Conservation (phyloP, 2,113 vertebrate species). For the Mirza zaza region DNA sequence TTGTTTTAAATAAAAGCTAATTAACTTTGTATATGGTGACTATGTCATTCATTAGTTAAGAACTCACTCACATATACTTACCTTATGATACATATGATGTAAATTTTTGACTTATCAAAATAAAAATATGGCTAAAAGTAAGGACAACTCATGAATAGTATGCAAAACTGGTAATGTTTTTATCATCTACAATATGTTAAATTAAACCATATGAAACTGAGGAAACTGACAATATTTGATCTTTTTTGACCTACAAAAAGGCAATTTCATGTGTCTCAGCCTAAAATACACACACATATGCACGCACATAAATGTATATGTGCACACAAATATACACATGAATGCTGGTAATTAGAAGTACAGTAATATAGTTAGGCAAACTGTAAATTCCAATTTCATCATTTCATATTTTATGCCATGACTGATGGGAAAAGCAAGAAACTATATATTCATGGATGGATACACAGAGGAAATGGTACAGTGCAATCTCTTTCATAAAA, state of each 20-base stretch:
- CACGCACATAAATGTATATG: neutral
- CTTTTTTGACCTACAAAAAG: neutral
- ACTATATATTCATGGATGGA: neutral
- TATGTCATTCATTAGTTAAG: neutral
- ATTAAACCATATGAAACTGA: neutral
- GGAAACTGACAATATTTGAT: neutral
- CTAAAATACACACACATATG: neutral
- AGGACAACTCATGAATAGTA: neutral
- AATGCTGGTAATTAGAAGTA: neutral
- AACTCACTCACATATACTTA: neutral
- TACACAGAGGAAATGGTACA: neutral
- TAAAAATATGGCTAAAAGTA: neutral
- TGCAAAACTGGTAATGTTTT: neutral
- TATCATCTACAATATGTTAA: neutral
- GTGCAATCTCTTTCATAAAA: neutral
- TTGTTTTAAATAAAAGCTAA: neutral
- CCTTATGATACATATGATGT: neutral
- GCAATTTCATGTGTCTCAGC: neutral
- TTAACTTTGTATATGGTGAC: neutral
- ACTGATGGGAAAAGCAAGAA: neutral
- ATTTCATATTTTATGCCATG: neutral
- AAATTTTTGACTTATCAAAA: neutral
- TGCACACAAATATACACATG: neutral
- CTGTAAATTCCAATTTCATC: neutral
- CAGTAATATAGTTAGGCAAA: neutral